Conservation (phyloP, 2,113 vertebrate genomes). For the Forbesichthys papilliferus region DNA sequence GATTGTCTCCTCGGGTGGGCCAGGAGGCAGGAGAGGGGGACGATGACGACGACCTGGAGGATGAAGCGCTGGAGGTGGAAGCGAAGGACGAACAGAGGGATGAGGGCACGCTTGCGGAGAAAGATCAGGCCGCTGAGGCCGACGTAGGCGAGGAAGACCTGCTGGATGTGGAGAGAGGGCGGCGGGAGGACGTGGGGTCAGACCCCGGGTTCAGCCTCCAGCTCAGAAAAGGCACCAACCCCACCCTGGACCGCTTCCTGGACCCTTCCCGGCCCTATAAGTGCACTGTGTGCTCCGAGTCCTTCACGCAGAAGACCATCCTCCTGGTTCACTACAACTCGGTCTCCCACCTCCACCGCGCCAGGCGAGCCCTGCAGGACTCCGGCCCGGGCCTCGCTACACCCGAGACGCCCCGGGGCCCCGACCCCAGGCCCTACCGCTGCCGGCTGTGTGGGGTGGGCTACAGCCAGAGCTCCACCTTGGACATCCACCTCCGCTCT, state of each 20-base stretch:
- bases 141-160: conserved; percentile 82
- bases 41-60: conserved; percentile 86
- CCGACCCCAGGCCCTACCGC: conserved; percentile 95
- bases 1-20: conserved; percentile 83
- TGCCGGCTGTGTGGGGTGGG: conserved; percentile 94
- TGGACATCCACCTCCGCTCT: conserved; percentile 98
- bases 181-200: conserved; percentile 83
- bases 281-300: conserved; percentile 97
- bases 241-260: conserved; percentile 95
- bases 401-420: conserved; percentile 85
- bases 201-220: conserved; percentile 83
- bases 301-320: conserved; percentile 98
- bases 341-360: conserved; percentile 94
- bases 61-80: conserved; percentile 74
- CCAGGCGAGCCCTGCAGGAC: conserved; percentile 94
- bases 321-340: conserved; percentile 98
- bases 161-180: conserved; percentile 82
- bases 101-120: conserved; percentile 82
- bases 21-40: conserved; percentile 90
- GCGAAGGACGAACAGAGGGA: conserved; percentile 64
- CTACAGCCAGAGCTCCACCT: conserved; percentile 97
- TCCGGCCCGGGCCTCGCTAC: conserved; percentile 79
- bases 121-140: conserved; percentile 79
- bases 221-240: conserved; percentile 89
- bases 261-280: conserved; percentile 97